Evolutionary conservation across 1,140 invertebrate genomes (phyloP), one percentile per base, ranked within the genome.

Genomic region (Marisa cornuarietis): DNA sequence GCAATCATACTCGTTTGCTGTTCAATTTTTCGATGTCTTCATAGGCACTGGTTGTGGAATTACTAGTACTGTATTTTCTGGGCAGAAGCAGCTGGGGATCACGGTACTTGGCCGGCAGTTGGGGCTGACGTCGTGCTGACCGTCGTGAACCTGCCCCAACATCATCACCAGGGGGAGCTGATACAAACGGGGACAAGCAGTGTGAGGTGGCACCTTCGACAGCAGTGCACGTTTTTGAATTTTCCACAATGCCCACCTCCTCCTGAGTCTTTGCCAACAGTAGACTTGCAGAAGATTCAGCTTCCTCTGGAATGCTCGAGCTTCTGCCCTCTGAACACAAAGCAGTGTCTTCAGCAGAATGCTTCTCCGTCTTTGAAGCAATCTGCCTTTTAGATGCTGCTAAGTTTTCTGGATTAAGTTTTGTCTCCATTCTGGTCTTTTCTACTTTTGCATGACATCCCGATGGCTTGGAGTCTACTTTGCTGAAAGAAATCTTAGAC

Each of bases 91-190:
- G 26, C 22, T 68, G 65, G 11, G 22, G n/a, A 31, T 31, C 65
- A 2, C 65, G 65, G 65, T 68, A 68, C 11, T 68, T 68, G 65
- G 65, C 65, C 1, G 65, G 65, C 13, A 68, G 26, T 22, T 68
- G 65, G 11, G 65, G 65, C 65, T 68, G 65, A 68, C 65, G 65
- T 68, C 65, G 65, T 13, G 14, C 65, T 68, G 65, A 68, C 65
- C 65, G 22, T 11, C 65, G 65, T 14, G 65, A 68, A n/a, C 13
- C 65, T 31, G 22, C 1, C 11, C 13, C n/a, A 24, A 22, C 11
- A 31, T 68, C 26, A 31, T 68, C 65, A 24, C 14, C 26, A 22
- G 10, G 13, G 65, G 22, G n/a, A 13, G 11, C 65, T 31, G 65
- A 68, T 31, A 11, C 65, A 24, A 22, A 14, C 13, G 65, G 65